A percentile compares a stretch with the other conserved stretches of the same genome.
phyloP scores from a whole-genome alignment of 2,888 invertebrate species.

The Cataglyphis altisquamis region DNA sequence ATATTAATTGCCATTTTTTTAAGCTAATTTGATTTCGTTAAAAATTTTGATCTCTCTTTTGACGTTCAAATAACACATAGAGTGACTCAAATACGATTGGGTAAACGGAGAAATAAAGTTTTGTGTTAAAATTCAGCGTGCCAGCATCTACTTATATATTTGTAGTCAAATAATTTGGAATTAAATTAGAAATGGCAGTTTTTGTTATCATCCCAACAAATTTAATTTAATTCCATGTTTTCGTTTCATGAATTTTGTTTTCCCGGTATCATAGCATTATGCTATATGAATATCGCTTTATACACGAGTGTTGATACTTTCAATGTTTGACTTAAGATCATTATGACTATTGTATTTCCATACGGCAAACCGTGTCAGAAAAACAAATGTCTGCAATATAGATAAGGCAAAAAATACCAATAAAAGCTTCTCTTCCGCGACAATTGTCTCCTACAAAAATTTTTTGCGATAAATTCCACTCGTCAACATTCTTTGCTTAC shows the following conservation, averaged over 20 bases:
- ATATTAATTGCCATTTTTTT: background rate
- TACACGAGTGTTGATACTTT: background rate
- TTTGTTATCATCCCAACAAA: background rate
- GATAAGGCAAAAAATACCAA: background rate
- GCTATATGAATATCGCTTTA: background rate
- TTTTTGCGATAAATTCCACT: background rate
- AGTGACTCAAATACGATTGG: background rate
- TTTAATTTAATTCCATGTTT: slow-evolving; percentile 18
- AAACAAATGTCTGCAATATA: slow-evolving; percentile 30
- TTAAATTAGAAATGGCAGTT: background rate
- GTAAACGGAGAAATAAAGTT: background rate
- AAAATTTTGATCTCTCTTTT: background rate
- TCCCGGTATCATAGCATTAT: background rate
- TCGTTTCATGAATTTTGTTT: slow-evolving; percentile 12
- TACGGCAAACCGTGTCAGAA: slow-evolving; percentile 7
- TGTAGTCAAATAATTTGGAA: background rate
- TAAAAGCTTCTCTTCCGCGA: background rate
- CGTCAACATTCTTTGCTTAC: background rate
- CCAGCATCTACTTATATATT: background rate
- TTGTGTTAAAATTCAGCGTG: background rate
- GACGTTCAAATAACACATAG: background rate
- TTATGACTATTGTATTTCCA: slow-evolving; percentile 28
- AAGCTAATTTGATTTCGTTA: background rate
- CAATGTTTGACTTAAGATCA: slow-evolving; percentile 13
- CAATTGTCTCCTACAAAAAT: background rate